Evolutionary conservation across 2,797 vertebrate species (phyloP).

Genomic region (Hipposideros larvatus): DNA sequence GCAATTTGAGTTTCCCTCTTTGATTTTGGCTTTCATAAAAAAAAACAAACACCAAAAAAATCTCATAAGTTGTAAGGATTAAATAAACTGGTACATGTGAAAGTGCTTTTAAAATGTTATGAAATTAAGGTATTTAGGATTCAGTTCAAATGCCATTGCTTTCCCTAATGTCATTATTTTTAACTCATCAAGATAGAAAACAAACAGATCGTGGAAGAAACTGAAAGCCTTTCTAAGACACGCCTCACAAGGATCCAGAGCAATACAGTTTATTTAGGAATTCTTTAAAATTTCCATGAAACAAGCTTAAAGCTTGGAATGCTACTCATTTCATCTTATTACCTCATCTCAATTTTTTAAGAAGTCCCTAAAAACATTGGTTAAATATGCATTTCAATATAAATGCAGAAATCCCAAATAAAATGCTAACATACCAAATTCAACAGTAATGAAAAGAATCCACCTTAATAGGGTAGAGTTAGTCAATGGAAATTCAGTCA

Average conservation of each 20-base stretch:
- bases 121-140: not conserved
- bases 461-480: not conserved
- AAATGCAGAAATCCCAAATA: constrained; percentile 2
- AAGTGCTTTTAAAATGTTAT: constrained; percentile 20
- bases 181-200: not conserved
- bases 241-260: not conserved
- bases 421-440: not conserved
- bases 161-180: not conserved
- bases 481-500: not conserved
- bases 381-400: not conserved
- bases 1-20: not conserved
- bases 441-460: not conserved
- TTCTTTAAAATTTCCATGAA: constrained; percentile 9
- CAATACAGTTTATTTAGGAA: not conserved
- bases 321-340: not conserved
- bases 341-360: not conserved
- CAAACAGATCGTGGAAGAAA: not conserved
- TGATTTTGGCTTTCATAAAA: not conserved
- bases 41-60: not conserved
- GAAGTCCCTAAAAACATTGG: not conserved
- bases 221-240: not conserved
- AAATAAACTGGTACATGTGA: not conserved
- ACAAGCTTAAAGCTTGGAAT: not conserved
- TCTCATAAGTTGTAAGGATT: not conserved
- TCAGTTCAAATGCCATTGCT: not conserved